Base-by-base conservation (phyloP, 2,797 vertebrate genomes). In the Odontamblyopus rebecca region DNA sequence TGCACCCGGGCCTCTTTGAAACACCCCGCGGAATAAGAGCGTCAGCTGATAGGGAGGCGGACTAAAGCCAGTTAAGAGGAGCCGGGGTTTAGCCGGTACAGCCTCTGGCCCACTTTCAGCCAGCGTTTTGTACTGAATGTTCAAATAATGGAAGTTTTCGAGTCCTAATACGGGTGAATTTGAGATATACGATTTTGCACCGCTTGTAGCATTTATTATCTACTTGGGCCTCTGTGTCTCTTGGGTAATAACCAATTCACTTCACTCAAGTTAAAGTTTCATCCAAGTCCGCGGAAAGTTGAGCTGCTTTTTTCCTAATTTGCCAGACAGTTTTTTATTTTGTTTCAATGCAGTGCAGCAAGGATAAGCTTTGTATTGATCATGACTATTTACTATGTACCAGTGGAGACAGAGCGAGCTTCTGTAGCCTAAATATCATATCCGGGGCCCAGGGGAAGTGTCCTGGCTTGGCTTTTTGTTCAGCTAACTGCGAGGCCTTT, bases 401-500 rank as follows among this genome's bases (percentile, higher is more conserved):
- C 61, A 69, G 68, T 18, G 15, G 35, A 12, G 41, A 77, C 65
- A 53, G 76, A 57, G 44, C 60, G 60, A 60, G 51, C 48, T 76
- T 60, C 71, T 48, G 32, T 48, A 64, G 76, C 64, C 59, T 67
- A 71, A 79, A 82, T 65, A 73, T 77, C 63, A 70, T 79, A 68
- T 60, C 61, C 61, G 6, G 6, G 50, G 69, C 77, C 83, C 64
- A 13, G 27, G 81, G 84, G 80, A 76, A 57, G 32, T 81, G 82
- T 82, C 83, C 77, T 57, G 54, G 79, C 78, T 78, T n/a, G 62
- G 63, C 61, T 50, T 64, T 72, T 83, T 85, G 80, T 86, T 82
- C 77, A 68, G 85, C 92, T 95, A 88, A 76, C 64, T 63, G 77
- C 88, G 91, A 93, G 68, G 81, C 83, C 89, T 92, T 93, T 93